phyloP scores from a whole-genome alignment of 2,113 vertebrate genomes.

The Cebus imitator region DNA sequence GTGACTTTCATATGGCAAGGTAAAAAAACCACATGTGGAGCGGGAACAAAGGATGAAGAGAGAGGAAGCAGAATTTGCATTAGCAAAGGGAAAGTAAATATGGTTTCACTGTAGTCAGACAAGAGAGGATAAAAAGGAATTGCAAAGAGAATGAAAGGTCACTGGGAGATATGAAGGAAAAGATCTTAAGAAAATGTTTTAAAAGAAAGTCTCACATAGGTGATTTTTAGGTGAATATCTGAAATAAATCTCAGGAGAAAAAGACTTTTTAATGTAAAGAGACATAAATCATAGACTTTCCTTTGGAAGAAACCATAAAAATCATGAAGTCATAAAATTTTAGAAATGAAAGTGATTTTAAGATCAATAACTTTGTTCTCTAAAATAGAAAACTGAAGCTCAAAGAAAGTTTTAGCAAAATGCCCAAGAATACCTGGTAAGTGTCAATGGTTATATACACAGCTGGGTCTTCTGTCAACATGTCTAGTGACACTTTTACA shows the following conservation, averaged over 20 bases:
- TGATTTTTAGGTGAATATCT: conserved; percentile 43
- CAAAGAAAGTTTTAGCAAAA: not conserved
- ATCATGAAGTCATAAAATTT: conserved; percentile 53
- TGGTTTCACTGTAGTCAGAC: not conserved
- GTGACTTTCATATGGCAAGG: conserved; percentile 41
- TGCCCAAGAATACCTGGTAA: not conserved
- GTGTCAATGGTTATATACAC: not conserved
- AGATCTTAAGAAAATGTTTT: conserved; percentile 55
- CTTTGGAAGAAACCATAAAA: conserved; percentile 29
- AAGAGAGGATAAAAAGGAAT: conserved; percentile 41
- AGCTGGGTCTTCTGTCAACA: not conserved
- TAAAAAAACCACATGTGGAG: conserved; percentile 21
- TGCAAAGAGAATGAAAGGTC: conserved; percentile 45
- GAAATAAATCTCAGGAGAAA: conserved; percentile 36
- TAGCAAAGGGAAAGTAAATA: conserved; percentile 65
- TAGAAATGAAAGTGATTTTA: conserved; percentile 39
- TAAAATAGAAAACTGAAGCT: not conserved
- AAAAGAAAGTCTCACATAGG: conserved; percentile 46
- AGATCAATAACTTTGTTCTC: conserved; percentile 32
- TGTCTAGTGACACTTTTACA: not conserved
- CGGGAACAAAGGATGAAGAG: conserved; percentile 45
- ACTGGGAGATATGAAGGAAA: conserved; percentile 14
- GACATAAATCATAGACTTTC: not conserved
- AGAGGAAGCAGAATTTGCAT: conserved; percentile 64
- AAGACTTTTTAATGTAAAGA: conserved; percentile 9